Percentiles rank a stretch among this genome's conserved stretches.
These are phyloP conservation scores for Phylloscopus trochiloides DNA, from an alignment of 2,113 vertebrate species.

Conservation along the genomic window DNA sequence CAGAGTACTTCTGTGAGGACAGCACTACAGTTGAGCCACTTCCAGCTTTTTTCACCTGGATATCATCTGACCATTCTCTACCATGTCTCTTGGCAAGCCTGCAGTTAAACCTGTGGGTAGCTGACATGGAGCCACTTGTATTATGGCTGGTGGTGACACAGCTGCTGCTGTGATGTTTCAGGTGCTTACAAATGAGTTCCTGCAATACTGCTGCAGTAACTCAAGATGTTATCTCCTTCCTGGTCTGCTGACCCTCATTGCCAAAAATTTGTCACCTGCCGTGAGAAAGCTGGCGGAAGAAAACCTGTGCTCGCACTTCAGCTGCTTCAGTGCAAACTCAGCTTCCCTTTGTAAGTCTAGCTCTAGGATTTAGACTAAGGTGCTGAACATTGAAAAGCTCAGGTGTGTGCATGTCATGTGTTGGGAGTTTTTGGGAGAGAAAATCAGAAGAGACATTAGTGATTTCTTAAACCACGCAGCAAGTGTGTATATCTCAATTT, in stretches of 20 bases:
- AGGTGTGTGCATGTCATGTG: not conserved
- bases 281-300: rapidly evolving
- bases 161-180: not conserved
- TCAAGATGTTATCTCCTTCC: not conserved
- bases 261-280: not conserved
- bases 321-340: not conserved
- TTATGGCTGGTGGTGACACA: not conserved
- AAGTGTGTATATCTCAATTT: not conserved
- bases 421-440: not conserved
- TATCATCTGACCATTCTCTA: not conserved
- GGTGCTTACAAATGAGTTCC: not conserved
- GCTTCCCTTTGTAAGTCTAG: not conserved
- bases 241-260: not conserved
- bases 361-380: not conserved
- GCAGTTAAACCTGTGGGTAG: not conserved
- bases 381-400: not conserved
- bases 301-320: not conserved
- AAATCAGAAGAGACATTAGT: not conserved
- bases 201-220: not conserved
- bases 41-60: not conserved
- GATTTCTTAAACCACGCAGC: not conserved
- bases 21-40: rapidly evolving
- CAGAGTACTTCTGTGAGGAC: not conserved
- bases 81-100: rapidly evolving
- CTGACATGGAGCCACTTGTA: rapidly evolving